phyloP scores from a whole-genome alignment of 1,140 invertebrate genomes.

The Drosophila oshimai region DNA sequence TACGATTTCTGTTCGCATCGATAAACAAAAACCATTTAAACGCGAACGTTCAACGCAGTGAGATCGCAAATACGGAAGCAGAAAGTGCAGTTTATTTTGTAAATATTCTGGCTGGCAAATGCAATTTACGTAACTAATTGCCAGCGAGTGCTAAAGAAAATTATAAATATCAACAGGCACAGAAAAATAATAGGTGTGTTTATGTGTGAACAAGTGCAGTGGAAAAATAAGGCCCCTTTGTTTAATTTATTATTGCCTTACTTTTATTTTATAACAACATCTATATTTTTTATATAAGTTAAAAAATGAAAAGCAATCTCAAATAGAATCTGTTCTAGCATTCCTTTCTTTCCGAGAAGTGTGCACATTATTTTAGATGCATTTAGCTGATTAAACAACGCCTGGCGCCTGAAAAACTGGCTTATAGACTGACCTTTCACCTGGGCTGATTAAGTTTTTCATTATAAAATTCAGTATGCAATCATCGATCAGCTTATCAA shows the following conservation, averaged over 20 bases:
- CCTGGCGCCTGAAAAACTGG: not conserved
- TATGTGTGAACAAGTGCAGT: not conserved
- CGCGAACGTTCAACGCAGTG: conserved; percentile 23
- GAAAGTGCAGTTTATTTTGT: conserved; percentile 10
- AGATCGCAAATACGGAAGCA: conserved; percentile 46
- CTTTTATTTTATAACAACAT: no score
- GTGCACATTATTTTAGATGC: not conserved
- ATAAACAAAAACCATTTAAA: conserved; percentile 38
- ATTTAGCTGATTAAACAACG: not conserved
- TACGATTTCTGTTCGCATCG: not conserved
- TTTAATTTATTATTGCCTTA: no score
- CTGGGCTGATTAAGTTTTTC: conserved; percentile 20
- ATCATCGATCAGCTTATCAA: not conserved
- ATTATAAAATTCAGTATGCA: not conserved
- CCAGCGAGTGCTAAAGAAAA: conserved; percentile 4
- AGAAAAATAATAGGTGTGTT: not conserved
- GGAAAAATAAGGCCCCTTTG: no score
- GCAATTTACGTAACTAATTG: conserved; percentile 55
- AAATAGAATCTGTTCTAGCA: no score
- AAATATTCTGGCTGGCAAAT: conserved; percentile 23
- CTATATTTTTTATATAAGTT: no score
- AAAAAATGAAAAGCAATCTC: no score
- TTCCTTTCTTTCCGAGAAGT: not conserved
- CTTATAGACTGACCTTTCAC: conserved; percentile 17
- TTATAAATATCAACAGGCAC: conserved; percentile 15